Evolutionary conservation across 2,113 vertebrate genomes (phyloP).

Genomic region (Oxyruncus cristatus): DNA sequence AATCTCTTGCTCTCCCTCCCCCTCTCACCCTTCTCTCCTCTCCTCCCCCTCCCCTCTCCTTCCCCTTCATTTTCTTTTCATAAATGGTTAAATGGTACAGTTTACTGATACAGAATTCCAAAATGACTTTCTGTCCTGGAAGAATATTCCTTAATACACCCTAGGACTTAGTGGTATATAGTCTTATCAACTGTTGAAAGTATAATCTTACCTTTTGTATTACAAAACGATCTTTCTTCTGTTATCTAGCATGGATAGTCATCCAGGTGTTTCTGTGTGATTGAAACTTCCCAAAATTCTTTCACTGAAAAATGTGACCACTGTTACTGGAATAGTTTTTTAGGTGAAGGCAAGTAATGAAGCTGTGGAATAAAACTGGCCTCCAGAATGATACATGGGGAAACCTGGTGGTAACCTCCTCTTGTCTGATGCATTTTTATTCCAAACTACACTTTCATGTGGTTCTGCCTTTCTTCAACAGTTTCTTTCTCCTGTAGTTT

Average conservation of each 20-base stretch:
- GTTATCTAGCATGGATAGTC: not conserved
- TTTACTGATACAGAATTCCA: not conserved
- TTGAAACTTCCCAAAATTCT: not conserved
- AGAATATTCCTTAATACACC: not conserved
- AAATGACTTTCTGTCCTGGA: not conserved
- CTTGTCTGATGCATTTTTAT: not conserved
- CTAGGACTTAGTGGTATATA: not conserved
- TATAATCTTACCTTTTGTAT: not conserved
- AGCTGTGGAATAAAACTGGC: not conserved
- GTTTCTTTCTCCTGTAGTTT: not conserved
- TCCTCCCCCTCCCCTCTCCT: not conserved
- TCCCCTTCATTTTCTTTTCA: not conserved
- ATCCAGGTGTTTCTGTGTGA: not conserved
- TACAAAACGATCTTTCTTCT: not conserved
- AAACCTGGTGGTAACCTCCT: not conserved
- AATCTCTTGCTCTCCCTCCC: not conserved
- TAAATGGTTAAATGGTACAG: not conserved
- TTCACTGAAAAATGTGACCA: not conserved
- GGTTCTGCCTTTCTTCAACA: not conserved
- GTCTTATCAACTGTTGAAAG: not conserved
- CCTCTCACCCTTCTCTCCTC: not conserved
- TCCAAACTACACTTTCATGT: not conserved
- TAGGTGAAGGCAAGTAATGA: accelerated
- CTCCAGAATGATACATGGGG: not conserved
- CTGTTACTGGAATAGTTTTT: not conserved